Percentiles rank a stretch among this genome's conserved stretches.
Evolutionary conservation across 2,797 vertebrate species (phyloP).

Genomic region (Neostethus bicornis): DNA sequence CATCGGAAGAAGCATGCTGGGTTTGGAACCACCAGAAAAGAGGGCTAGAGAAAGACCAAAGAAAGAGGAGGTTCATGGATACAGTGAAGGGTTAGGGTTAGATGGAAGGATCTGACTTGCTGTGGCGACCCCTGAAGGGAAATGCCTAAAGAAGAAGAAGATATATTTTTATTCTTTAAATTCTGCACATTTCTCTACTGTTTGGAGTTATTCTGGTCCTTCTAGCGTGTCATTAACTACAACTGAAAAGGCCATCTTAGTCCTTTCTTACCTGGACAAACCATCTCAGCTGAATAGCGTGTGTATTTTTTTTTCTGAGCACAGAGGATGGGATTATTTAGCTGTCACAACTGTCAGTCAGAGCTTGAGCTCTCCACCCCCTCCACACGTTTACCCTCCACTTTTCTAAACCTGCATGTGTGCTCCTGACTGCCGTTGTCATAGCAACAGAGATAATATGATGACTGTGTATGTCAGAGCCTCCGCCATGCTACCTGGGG

Average conservation of each 20-base stretch:
- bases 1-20: no score
- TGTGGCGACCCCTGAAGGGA: no score
- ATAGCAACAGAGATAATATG: conserved; percentile 71
- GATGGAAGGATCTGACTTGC: no score
- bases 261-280: conserved; percentile 34
- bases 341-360: conserved; percentile 75
- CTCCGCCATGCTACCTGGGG: conserved; percentile 48
- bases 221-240: conserved; percentile 34
- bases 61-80: no score
- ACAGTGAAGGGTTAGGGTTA: no score
- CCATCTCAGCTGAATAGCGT: conserved; percentile 46
- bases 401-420: conserved; percentile 14
- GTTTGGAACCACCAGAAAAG: no score
- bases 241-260: conserved; percentile 15
- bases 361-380: conserved; percentile 30
- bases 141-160: no score
- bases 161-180: no score
- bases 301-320: conserved; percentile 35
- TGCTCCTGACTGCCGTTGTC: conserved; percentile 67
- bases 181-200: no score
- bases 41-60: no score
- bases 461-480: conserved; percentile 52
- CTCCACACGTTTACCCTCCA: conserved; percentile 18
- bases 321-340: conserved; percentile 65
- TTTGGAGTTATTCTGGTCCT: conserved; percentile 38